Percentiles rank a stretch among this genome's conserved stretches.
Conservation (phyloP, 2,888 invertebrate species). For the Hydroisotoma schaefferi region DNA sequence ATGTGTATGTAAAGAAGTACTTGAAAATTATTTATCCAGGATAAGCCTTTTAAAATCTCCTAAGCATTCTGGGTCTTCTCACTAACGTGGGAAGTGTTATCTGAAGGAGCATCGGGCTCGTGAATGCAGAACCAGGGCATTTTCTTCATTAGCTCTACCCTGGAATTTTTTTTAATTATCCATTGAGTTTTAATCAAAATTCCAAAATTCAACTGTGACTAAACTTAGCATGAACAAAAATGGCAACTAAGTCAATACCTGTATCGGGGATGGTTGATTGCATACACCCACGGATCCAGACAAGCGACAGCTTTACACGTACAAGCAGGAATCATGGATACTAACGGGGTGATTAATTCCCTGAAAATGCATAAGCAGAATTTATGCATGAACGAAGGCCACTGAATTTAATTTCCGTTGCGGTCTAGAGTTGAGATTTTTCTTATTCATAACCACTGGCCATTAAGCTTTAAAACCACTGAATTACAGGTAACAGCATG, state of each 20-base stretch:
- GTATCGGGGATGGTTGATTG: constrained; percentile 85
- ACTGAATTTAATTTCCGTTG: too few relatives aligned
- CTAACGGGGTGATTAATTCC: constrained; percentile 55
- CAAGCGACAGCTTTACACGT: constrained; percentile 85
- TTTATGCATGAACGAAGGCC: too few relatives aligned
- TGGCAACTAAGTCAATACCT: constrained; percentile 56
- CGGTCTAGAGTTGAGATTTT: too few relatives aligned
- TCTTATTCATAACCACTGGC: too few relatives aligned
- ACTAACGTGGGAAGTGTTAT: constrained; percentile 47
- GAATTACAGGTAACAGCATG: too few relatives aligned
- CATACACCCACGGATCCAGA: constrained; percentile 86
- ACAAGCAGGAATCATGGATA: constrained; percentile 80
- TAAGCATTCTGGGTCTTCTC: constrained; percentile 28
- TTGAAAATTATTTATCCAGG: too few relatives aligned
- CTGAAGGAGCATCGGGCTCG: constrained; percentile 51
- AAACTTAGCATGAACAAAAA: background rate
- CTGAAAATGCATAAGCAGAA: constrained; percentile 49
- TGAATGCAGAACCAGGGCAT: constrained; percentile 67
- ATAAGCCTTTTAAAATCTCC: too few relatives aligned
- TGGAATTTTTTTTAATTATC: constrained; percentile 50
- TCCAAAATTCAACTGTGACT: background rate
- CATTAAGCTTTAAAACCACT: too few relatives aligned
- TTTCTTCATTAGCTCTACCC: constrained; percentile 73
- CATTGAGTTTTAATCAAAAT: background rate
- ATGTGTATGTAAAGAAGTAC: too few relatives aligned